Evolutionary conservation across 2,797 vertebrate species (phyloP).

Genomic region (Enteromius afrohamiltoni): DNA sequence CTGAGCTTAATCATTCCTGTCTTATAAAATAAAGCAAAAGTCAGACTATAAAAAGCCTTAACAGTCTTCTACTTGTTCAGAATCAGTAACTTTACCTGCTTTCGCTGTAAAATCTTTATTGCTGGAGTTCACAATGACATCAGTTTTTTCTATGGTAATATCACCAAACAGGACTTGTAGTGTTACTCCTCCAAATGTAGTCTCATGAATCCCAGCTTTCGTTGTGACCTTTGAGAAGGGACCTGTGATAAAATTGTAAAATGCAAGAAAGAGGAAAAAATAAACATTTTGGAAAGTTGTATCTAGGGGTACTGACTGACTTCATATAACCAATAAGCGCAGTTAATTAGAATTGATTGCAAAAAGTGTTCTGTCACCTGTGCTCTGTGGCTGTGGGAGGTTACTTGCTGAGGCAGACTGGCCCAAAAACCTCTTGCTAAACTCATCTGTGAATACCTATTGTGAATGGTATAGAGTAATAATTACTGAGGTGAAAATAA

Average conservation of each 20-base stretch:
- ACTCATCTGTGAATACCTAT: constrained; percentile 73
- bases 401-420: constrained; percentile 31
- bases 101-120: constrained; percentile 76
- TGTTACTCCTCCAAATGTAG: constrained; percentile 79
- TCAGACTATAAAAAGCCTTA: background rate
- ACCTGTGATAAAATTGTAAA: constrained; percentile 57
- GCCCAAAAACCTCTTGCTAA: constrained; percentile 65
- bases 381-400: constrained; percentile 44
- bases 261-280: background rate
- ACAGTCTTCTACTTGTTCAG: background rate
- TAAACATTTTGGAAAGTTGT: background rate
- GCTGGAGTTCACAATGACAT: constrained; percentile 88
- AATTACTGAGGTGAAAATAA: background rate
- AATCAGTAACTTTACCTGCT: constrained; percentile 74
- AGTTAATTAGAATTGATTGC: background rate
- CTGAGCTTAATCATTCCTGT: background rate
- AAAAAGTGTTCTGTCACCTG: constrained; percentile 54
- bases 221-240: constrained; percentile 70
- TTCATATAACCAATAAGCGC: background rate
- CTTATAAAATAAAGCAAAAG: background rate
- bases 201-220: constrained; percentile 72
- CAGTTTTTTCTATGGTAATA: constrained; percentile 85
- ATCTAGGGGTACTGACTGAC: background rate
- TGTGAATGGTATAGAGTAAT: background rate
- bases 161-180: constrained; percentile 82